These are phyloP conservation scores for Gavia stellata DNA, from an alignment of 2,113 vertebrate genomes.

Conservation along the genomic window DNA sequence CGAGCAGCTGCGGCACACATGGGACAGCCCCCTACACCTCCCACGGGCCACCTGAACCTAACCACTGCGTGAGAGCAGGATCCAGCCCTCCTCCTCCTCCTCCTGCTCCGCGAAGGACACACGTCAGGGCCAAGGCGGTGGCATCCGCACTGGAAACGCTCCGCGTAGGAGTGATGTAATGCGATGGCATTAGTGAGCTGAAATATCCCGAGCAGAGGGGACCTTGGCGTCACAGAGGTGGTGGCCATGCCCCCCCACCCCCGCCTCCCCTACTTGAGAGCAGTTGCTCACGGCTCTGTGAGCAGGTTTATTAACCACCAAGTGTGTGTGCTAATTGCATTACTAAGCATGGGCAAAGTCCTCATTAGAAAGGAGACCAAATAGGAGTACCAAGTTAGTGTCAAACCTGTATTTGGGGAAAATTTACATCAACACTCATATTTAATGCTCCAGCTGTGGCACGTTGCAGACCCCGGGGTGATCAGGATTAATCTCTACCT, in stretches of 20 bases:
- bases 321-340: not conserved
- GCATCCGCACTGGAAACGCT: not conserved
- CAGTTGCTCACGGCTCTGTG: not conserved
- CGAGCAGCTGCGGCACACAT: not conserved
- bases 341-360: not conserved
- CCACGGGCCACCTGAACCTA: not conserved
- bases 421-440: not conserved
- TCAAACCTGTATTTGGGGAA: not conserved
- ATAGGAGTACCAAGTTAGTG: not conserved
- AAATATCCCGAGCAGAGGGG: not conserved
- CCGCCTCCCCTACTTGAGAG: not conserved
- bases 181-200: not conserved
- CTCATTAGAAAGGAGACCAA: not conserved
- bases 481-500: not conserved
- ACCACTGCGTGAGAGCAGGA: fast-evolving
- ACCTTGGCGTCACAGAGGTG: not conserved
- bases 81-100: not conserved
- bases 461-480: fast-evolving
- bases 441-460: not conserved
- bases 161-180: not conserved
- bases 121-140: not conserved
- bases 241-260: fast-evolving
- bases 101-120: not conserved
- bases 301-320: not conserved
- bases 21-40: not conserved